These are phyloP conservation scores for Cydia pomonella DNA, from an alignment of 1,140 invertebrate species.

Conservation along the genomic window DNA sequence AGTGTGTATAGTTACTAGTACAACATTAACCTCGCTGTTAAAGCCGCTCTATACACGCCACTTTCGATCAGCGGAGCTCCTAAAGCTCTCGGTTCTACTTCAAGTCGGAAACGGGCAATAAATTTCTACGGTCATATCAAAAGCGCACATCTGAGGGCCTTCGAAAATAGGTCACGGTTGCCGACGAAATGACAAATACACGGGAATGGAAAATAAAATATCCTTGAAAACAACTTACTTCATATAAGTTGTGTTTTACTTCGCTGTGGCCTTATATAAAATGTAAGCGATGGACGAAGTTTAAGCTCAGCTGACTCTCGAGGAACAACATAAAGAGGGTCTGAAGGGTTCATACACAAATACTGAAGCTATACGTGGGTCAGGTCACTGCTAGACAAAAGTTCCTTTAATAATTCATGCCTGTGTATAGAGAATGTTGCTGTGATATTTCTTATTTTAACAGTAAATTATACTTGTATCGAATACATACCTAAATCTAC, in stretches of 20 bases:
- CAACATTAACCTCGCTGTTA: conserved; percentile 6
- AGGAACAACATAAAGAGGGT: conserved; percentile 4
- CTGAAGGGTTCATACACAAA: not conserved
- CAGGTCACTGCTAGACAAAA: not conserved
- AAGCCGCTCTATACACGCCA: conserved; percentile 2
- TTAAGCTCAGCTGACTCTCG: conserved; percentile 3
- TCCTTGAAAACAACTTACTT: conserved; percentile 35
- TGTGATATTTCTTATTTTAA: not conserved
- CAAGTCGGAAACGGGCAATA: conserved; percentile 36
- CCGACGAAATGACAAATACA: conserved; percentile 35
- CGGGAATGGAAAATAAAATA: conserved; percentile 31
- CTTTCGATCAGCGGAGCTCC: conserved; percentile 15
- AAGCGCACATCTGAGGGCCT: conserved; percentile 49
- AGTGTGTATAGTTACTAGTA: not conserved
- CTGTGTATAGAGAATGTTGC: not conserved
- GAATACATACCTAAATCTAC: not conserved
- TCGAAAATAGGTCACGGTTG: conserved; percentile 50
- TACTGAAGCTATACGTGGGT: not conserved
- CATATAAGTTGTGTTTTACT: conserved; percentile 7
- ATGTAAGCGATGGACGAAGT: conserved; percentile 21
- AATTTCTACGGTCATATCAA: conserved; percentile 43
- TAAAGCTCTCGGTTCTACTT: conserved; percentile 5
- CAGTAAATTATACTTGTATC: not conserved
- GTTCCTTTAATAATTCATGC: not conserved
- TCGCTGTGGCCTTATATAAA: conserved; percentile 27